A percentile compares a stretch with the other conserved stretches of the same genome.
Evolutionary conservation across 2,113 vertebrate genomes (phyloP).

Genomic region (Osmerus mordax): DNA sequence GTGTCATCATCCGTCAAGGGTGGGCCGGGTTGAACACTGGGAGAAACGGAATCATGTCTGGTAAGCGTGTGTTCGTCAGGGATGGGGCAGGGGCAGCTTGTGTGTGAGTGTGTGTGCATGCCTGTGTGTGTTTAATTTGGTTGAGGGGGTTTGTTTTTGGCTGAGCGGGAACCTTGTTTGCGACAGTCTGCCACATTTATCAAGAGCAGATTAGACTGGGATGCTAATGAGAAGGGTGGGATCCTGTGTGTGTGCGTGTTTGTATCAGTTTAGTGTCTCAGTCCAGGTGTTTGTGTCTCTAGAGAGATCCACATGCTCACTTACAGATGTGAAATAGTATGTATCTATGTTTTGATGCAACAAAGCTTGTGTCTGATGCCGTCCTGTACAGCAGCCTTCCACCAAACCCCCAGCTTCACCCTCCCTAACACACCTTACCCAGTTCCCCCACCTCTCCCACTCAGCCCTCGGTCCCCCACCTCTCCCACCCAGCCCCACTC

Average conservation of each 20-base stretch:
- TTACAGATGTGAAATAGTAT: conserved; percentile 21
- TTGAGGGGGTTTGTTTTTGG: not conserved
- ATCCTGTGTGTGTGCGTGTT: not conserved
- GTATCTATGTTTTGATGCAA: conserved; percentile 13
- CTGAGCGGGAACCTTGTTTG: not conserved
- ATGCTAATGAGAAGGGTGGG: not conserved
- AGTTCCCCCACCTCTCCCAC: too few species aligned
- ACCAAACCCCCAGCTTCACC: too few species aligned
- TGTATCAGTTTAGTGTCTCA: not conserved
- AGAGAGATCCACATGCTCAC: too few species aligned
- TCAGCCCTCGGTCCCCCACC: too few species aligned
- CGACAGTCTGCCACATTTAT: not conserved
- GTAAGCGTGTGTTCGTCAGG: too few species aligned
- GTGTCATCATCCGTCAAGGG: not conserved
- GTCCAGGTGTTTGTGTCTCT: not conserved
- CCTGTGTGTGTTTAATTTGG: not conserved
- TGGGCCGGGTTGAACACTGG: too few species aligned
- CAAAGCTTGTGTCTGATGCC: too few species aligned
- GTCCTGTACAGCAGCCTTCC: too few species aligned
- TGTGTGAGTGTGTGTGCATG: not conserved
- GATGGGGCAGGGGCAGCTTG: too few species aligned
- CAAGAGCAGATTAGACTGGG: not conserved
- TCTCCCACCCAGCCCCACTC: too few species aligned
- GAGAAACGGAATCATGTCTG: too few species aligned
- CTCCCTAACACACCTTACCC: too few species aligned